Evolutionary conservation across 1,140 invertebrate species (phyloP).

Genomic region (Akabosia matsudoensis): DNA sequence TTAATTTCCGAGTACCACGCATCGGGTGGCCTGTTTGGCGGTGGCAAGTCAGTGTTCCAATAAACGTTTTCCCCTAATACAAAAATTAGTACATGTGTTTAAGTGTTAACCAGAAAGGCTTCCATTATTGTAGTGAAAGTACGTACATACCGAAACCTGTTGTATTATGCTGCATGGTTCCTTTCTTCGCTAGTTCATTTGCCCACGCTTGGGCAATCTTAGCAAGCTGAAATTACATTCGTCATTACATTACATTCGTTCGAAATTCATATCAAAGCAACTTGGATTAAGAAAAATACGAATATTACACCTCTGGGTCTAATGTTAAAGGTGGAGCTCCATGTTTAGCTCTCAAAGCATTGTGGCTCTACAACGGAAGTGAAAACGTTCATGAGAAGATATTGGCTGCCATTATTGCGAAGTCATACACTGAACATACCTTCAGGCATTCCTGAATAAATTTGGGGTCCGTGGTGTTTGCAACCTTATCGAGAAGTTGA

Average conservation of each 20-base stretch:
- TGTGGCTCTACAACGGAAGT: conserved; percentile 64
- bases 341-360: conserved; percentile 69
- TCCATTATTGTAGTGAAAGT: neutral
- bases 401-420: neutral
- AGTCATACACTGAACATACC: conserved; percentile 20
- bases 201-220: conserved; percentile 80
- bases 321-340: conserved; percentile 65
- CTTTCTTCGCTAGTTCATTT: conserved; percentile 64
- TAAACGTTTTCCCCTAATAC: conserved; percentile 37
- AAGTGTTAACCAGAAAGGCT: neutral
- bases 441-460: conserved; percentile 40
- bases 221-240: conserved; percentile 58
- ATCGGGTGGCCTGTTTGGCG: conserved; percentile 13
- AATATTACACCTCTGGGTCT: conserved; percentile 64
- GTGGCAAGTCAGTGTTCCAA: conserved; percentile 12
- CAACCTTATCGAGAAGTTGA: neutral
- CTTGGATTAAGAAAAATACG: neutral
- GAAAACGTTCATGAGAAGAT: no score
- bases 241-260: neutral
- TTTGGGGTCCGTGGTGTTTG: conserved; percentile 26
- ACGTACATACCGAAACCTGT: conserved; percentile 1
- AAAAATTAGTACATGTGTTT: neutral
- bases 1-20: conserved; percentile 42
- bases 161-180: conserved; percentile 63
- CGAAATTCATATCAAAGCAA: neutral